Conservation (phyloP, 2,888 invertebrate genomes). For the Hedya salicella region DNA sequence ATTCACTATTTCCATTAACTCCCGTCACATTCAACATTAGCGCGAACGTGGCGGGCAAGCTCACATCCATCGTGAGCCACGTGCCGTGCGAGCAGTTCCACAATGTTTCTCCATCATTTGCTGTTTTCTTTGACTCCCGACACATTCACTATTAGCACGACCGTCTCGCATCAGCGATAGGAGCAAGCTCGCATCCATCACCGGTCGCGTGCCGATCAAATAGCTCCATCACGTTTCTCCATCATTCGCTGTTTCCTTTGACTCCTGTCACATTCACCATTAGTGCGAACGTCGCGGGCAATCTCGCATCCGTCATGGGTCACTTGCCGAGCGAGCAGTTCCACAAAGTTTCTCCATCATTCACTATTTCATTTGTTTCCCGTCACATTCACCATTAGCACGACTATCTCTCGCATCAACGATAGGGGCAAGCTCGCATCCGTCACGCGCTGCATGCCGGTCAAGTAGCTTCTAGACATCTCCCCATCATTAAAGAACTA, state of each 20-base stretch:
- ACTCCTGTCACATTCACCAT: slow-evolving; percentile 8
- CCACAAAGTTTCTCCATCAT: no score
- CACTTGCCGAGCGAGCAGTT: no score
- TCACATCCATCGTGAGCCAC: slow-evolving; percentile 16
- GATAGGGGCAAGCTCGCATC: background rate
- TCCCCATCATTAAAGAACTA: slow-evolving; percentile 18
- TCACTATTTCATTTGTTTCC: no score
- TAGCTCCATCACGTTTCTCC: slow-evolving; percentile 26
- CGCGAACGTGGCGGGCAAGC: background rate
- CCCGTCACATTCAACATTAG: slow-evolving; percentile 19
- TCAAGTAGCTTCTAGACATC: slow-evolving; percentile 19
- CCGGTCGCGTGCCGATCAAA: slow-evolving; percentile 25
- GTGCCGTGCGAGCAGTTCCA: slow-evolving; percentile 18
- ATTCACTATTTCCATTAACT: slow-evolving; percentile 13
- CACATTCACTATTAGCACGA: slow-evolving; percentile 12
- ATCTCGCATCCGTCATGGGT: no score
- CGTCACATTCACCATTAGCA: slow-evolving; percentile 24
- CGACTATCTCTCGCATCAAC: no score
- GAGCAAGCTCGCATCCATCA: slow-evolving; percentile 6
- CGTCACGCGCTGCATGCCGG: slow-evolving; percentile 25
- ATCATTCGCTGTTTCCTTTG: slow-evolving; percentile 15
- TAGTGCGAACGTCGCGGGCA: no score
- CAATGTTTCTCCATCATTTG: slow-evolving; percentile 20
- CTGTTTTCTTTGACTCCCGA: slow-evolving; percentile 7
- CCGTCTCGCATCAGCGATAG: background rate